phyloP scores from a whole-genome alignment of 2,888 invertebrate species.

The Erebia palarica region DNA sequence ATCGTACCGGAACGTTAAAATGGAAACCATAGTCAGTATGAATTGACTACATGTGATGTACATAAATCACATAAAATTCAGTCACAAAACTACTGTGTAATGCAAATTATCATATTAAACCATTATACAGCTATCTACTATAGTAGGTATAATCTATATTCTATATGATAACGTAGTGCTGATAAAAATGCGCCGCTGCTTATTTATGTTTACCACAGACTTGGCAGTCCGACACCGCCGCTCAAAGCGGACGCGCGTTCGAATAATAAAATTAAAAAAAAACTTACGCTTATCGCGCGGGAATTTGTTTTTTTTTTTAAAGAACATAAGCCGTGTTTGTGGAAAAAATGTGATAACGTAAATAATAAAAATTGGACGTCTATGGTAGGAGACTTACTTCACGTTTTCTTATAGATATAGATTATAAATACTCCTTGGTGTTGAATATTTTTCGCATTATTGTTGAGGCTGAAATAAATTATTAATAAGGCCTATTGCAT shows the following conservation, averaged over 20 bases:
- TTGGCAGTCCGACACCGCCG: conserved; percentile 15
- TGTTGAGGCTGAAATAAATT: too few relatives aligned
- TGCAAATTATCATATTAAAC: conserved; percentile 9
- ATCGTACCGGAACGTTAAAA: too few relatives aligned
- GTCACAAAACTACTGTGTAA: neutral
- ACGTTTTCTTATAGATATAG: neutral
- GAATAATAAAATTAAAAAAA: conserved; percentile 18
- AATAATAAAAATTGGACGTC: neutral
- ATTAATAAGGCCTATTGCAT: too few relatives aligned
- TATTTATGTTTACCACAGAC: conserved; percentile 20
- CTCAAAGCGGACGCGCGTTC: conserved; percentile 13
- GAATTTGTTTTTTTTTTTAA: neutral
- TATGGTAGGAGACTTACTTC: neutral
- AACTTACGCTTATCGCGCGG: conserved; percentile 13
- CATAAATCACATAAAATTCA: neutral
- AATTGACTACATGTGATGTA: neutral
- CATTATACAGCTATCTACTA: neutral
- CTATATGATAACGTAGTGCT: conserved; percentile 17
- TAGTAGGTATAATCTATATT: neutral
- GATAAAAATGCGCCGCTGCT: conserved; percentile 22
- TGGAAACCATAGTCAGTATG: neutral
- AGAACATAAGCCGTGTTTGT: neutral
- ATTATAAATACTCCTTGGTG: conserved; percentile 11
- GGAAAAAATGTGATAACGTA: neutral
- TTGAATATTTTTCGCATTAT: neutral